Evolutionary conservation across 2,888 invertebrate species (phyloP).

Genomic region (Heliconius ethilla): DNA sequence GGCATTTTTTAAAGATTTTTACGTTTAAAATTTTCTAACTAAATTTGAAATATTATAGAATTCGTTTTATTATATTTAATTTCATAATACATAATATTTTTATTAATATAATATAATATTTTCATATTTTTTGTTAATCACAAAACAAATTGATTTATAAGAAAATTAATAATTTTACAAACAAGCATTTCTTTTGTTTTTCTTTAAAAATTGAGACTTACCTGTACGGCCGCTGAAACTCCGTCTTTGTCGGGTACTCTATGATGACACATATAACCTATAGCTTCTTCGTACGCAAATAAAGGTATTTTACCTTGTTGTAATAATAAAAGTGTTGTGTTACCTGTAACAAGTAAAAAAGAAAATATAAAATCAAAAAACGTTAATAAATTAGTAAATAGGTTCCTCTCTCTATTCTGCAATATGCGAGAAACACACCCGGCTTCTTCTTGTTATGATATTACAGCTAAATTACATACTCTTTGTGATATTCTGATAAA

Average conservation of each 20-base stretch:
- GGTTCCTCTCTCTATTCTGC: not conserved
- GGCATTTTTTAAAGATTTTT: too few relatives aligned
- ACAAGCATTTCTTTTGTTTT: not conserved
- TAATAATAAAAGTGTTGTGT: conserved; percentile 87
- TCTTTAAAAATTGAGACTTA: conserved; percentile 45
- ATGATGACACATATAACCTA: conserved; percentile 97
- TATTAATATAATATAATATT: too few relatives aligned
- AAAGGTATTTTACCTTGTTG: conserved; percentile 88
- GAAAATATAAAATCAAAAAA: not conserved
- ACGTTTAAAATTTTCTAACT: too few relatives aligned
- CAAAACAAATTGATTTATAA: too few relatives aligned
- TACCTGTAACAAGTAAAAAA: conserved; percentile 73
- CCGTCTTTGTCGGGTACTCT: conserved; percentile 98
- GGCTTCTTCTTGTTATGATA: too few relatives aligned
- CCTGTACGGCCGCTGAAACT: conserved; percentile 90
- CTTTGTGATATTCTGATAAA: too few relatives aligned
- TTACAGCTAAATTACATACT: too few relatives aligned
- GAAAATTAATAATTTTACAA: too few relatives aligned
- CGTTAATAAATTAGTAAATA: not conserved
- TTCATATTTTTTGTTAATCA: too few relatives aligned
- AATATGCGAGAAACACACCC: not conserved
- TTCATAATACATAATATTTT: too few relatives aligned
- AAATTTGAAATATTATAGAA: too few relatives aligned
- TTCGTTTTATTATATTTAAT: too few relatives aligned
- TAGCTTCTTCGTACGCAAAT: conserved; percentile 99